Conservation (phyloP, 2,113 vertebrate genomes). For the Alethe castanea region DNA sequence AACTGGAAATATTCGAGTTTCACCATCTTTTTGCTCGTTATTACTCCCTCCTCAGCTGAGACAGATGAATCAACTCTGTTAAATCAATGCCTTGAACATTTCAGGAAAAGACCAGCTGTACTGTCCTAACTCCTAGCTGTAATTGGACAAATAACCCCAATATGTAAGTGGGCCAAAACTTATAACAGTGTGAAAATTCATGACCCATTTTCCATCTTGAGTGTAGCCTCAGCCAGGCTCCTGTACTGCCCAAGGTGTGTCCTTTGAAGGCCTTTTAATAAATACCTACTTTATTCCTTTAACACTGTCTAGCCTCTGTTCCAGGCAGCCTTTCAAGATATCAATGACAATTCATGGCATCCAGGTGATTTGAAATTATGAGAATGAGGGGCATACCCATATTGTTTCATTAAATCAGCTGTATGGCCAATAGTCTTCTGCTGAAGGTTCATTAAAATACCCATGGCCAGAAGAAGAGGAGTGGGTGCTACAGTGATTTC, state of each 20-base stretch:
- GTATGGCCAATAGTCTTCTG: not conserved
- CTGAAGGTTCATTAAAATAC: not conserved
- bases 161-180: not conserved
- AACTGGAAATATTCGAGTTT: not conserved
- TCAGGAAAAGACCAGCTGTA: not conserved
- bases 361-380: not conserved
- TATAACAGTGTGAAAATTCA: fast-evolving
- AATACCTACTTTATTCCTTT: not conserved
- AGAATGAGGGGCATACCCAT: not conserved
- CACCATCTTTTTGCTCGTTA: not conserved
- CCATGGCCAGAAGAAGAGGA: not conserved
- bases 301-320: not conserved
- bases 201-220: fast-evolving
- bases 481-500: not conserved
- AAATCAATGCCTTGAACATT: not conserved
- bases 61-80: not conserved
- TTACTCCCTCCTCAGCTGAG: not conserved
- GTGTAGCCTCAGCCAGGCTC: not conserved
- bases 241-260: too few relatives aligned
- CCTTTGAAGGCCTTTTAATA: not conserved
- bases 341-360: not conserved
- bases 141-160: not conserved
- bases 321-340: not conserved
- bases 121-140: not conserved
- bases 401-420: not conserved